These are phyloP conservation scores for Eira barbara DNA, from an alignment of 2,113 vertebrate species.

Conservation along the genomic window DNA sequence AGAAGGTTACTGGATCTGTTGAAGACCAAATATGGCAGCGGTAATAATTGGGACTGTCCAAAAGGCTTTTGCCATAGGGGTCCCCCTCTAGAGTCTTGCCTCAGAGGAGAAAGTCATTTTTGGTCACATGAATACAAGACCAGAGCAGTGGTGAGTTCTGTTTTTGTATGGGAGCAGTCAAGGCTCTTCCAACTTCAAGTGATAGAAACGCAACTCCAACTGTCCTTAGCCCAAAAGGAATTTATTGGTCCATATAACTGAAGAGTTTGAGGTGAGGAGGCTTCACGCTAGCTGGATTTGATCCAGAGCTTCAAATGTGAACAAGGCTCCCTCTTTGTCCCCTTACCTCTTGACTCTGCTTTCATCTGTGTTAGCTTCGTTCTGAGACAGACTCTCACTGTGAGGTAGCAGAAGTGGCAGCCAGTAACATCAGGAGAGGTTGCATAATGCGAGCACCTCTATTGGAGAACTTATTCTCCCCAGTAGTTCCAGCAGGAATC, in stretches of 20 bases:
- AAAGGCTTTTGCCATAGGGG: neutral
- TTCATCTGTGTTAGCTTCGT: neutral
- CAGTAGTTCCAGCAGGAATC: neutral
- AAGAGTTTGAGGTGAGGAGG: neutral
- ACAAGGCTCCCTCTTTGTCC: neutral
- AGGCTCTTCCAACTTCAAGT: neutral
- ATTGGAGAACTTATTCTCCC: neutral
- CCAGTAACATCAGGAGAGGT: neutral
- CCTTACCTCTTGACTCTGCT: neutral
- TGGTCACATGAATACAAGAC: neutral
- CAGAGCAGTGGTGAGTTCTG: neutral
- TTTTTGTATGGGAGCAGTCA: constrained; percentile 2
- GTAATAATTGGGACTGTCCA: neutral
- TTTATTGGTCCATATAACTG: constrained; percentile 5
- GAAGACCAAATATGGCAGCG: neutral
- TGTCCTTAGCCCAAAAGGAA: neutral
- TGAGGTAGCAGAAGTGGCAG: neutral
- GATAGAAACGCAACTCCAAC: neutral
- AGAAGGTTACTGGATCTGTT: neutral
- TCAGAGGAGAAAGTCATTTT: constrained; percentile 31
- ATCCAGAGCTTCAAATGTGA: neutral
- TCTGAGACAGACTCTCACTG: neutral
- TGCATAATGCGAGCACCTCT: neutral
- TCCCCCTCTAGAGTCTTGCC: neutral
- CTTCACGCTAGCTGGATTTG: neutral